Evolutionary conservation across 2,888 invertebrate genomes (phyloP).

Genomic region (Cyrtodaria siliqua): DNA sequence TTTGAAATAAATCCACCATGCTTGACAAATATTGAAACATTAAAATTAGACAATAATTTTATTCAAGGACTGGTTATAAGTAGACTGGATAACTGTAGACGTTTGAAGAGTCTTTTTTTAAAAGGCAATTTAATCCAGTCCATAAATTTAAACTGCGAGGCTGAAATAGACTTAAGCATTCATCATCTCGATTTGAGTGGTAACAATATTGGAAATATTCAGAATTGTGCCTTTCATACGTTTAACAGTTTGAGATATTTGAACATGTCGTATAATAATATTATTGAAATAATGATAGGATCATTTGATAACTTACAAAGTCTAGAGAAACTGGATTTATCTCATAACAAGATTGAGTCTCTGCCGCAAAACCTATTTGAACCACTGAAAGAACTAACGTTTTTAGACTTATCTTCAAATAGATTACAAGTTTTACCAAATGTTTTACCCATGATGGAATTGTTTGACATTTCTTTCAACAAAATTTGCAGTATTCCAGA

Average conservation of each 20-base stretch:
- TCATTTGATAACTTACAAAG: constrained; percentile 29
- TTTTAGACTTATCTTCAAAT: constrained; percentile 60
- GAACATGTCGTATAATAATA: constrained; percentile 53
- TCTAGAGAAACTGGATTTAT: constrained; percentile 55
- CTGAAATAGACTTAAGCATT: neutral
- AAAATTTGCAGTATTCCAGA: constrained; percentile 48
- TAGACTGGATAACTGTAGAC: neutral
- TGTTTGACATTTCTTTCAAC: constrained; percentile 67
- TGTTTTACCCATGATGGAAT: constrained; percentile 59
- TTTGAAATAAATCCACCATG: neutral
- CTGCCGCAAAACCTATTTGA: constrained; percentile 46
- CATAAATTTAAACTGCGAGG: neutral
- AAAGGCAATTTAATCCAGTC: neutral
- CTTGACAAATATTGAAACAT: neutral
- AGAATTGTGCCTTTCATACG: neutral
- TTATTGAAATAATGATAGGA: constrained; percentile 29
- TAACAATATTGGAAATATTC: constrained; percentile 30
- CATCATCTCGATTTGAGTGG: constrained; percentile 36
- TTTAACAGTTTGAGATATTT: constrained; percentile 16
- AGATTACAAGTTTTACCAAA: constrained; percentile 46
- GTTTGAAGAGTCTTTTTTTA: neutral
- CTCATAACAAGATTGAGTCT: constrained; percentile 48
- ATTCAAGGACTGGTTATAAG: neutral
- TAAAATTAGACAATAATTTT: constrained; percentile 3
- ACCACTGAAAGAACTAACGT: constrained; percentile 39